Base-by-base conservation (phyloP, 2,888 invertebrate genomes). In the Cryptosula pallasiana region DNA sequence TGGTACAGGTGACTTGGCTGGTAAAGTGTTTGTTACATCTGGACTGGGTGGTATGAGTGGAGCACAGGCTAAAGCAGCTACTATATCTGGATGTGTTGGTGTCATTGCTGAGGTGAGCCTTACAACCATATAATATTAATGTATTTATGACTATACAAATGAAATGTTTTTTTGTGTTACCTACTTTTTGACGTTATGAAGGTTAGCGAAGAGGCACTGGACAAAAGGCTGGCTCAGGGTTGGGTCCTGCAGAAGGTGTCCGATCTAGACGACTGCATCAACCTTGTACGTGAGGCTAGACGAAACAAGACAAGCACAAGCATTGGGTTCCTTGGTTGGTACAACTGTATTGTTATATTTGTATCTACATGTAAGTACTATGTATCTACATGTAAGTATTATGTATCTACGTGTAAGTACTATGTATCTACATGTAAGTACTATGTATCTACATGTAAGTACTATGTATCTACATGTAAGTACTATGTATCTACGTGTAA, bases 31-130 rank as follows among this genome's bases (percentile, higher is more conserved):
- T 76, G 81, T 89, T 34, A 87, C 88, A 0, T 87, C 89, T 0
- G 89, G 89, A 0, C 82, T 89, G 1, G 89, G 89, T 13, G 88
- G 89, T 16, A 89, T 89, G 88, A 88, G 88, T 75, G 89, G 89
- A 0, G 89, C 89, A 0, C 89, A 89, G 79, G 87, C 89, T 1
- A 89, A 89, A 79, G 89, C 89, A 0, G 87, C 88, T 1, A 87
- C 87, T 54, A 88, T 89, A 73, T 86, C 87, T 73, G 89, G 89
- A 0, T 89, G 89, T 79, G 81, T 89, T 29, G 88, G 88, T 35
- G 88, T 89, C 3, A 85, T 89, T 71, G 89, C 89, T 16, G 89
- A 89, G 85, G 88, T 88, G 74, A 55, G 74, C 29, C 9, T 13
- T 45, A 16, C 5, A 9, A 73, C 9, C n/a, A 9, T 45, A n/a